Percentiles rank a stretch among this genome's conserved stretches.
phyloP scores from a whole-genome alignment of 2,888 invertebrate genomes.

The Lasioglossum lativentre region DNA sequence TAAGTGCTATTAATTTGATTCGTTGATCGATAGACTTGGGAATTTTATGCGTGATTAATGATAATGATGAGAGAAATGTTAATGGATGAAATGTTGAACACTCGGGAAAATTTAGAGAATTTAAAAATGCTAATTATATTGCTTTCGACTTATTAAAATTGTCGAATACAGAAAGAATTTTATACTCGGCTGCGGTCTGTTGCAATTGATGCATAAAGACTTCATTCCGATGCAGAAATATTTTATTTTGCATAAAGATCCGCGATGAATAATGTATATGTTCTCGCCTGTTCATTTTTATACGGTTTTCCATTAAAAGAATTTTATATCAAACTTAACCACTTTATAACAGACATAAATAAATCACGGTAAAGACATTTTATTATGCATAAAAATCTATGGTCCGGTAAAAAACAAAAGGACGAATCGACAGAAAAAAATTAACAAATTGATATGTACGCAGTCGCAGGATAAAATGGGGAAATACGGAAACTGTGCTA shows the following conservation, averaged over 20 bases:
- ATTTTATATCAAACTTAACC: not conserved
- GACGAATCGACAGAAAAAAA: not conserved
- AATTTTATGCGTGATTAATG: not conserved
- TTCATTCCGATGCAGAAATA: not conserved
- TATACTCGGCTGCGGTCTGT: not conserved
- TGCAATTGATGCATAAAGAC: not conserved
- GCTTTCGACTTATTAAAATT: not conserved
- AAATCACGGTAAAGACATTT: not conserved
- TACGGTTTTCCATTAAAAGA: not conserved
- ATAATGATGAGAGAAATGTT: not conserved
- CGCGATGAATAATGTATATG: not conserved
- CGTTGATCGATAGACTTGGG: not conserved
- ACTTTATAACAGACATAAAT: not conserved
- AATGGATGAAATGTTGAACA: not conserved
- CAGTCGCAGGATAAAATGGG: not conserved
- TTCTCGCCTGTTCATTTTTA: not conserved
- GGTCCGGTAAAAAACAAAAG: not conserved
- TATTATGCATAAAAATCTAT: not conserved
- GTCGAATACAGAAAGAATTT: not conserved
- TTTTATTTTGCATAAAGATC: not conserved
- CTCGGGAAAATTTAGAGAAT: not conserved
- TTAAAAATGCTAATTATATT: not conserved
- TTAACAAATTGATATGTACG: not conserved
- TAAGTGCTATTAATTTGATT: not conserved
- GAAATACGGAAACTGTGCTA: not conserved